These are phyloP conservation scores for Tachystola acroxantha DNA, from an alignment of 2,888 invertebrate species.

Conservation along the genomic window DNA sequence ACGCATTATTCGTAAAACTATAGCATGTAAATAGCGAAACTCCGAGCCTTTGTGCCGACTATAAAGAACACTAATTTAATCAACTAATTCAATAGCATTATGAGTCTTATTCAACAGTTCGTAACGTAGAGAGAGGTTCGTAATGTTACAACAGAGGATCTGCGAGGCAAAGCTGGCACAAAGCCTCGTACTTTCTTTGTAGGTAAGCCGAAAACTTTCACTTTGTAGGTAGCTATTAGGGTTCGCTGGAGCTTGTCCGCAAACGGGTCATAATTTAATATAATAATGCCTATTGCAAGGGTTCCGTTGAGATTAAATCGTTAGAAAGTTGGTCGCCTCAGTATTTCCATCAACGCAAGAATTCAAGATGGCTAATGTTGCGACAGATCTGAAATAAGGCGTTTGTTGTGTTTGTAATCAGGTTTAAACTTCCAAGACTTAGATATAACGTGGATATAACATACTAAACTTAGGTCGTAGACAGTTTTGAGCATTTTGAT, in stretches of 20 bases:
- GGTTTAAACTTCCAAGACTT: too few relatives aligned
- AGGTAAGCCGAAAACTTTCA: slow-evolving; percentile 35
- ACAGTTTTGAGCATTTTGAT: too few relatives aligned
- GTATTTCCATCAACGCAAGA: slow-evolving; percentile 15
- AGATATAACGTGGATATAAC: too few relatives aligned
- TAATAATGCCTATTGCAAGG: slow-evolving; percentile 32
- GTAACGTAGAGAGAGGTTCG: slow-evolving; percentile 2
- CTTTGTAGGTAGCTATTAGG: slow-evolving; percentile 37
- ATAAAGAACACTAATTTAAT: slow-evolving; percentile 9
- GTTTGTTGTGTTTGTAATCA: too few relatives aligned
- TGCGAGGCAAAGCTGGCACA: not conserved
- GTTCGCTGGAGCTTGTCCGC: slow-evolving; percentile 38
- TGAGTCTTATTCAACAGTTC: slow-evolving; percentile 7
- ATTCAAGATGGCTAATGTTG: slow-evolving; percentile 4
- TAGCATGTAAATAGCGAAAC: too few relatives aligned
- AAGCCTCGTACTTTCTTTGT: slow-evolving; percentile 28
- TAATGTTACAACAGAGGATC: slow-evolving; percentile 10
- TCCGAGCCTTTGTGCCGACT: too few relatives aligned
- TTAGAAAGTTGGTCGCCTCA: slow-evolving; percentile 35
- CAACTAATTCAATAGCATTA: slow-evolving; percentile 8
- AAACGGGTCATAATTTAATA: slow-evolving; percentile 36
- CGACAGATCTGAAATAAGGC: slow-evolving; percentile 1
- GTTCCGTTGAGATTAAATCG: slow-evolving; percentile 28
- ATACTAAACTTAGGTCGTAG: too few relatives aligned
- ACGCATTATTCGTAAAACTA: too few relatives aligned